Percentiles rank a stretch among this genome's conserved stretches.
These are phyloP conservation scores for Oxyteleia sp. DNA, from an alignment of 2,888 invertebrate genomes.

Conservation along the genomic window DNA sequence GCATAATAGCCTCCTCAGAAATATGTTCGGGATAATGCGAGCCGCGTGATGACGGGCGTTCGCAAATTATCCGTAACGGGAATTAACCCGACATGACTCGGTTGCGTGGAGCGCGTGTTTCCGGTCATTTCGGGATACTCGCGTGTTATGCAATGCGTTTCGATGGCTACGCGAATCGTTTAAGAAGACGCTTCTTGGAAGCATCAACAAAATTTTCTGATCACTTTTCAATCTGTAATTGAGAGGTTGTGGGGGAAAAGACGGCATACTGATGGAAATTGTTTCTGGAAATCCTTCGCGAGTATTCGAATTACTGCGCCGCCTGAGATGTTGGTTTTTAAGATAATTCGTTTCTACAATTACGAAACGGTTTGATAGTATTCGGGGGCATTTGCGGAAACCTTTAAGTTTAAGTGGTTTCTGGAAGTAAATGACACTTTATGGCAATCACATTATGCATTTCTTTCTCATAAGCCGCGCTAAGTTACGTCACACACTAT, in stretches of 20 bases:
- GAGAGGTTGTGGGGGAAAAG: conserved; percentile 37
- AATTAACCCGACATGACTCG: conserved; percentile 46
- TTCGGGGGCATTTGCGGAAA: too few species aligned
- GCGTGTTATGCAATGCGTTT: conserved; percentile 36
- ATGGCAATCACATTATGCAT: conserved; percentile 49
- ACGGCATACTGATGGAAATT: conserved; percentile 32
- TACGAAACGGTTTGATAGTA: too few species aligned
- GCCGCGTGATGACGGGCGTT: conserved; percentile 47
- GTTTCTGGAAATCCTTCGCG: conserved; percentile 41
- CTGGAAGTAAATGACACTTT: conserved; percentile 55
- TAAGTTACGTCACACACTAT: conserved; percentile 38
- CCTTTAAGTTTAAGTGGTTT: too few species aligned
- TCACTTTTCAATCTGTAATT: conserved; percentile 11
- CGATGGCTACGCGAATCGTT: conserved; percentile 4
- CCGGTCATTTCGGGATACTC: conserved; percentile 36
- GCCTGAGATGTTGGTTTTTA: too few species aligned
- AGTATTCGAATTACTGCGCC: conserved; percentile 15
- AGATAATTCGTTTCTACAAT: too few species aligned
- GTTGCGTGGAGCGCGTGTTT: conserved; percentile 50
- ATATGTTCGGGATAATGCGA: conserved; percentile 39
- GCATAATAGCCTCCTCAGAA: conserved; percentile 48
- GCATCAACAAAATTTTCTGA: conserved; percentile 35
- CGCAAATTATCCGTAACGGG: conserved; percentile 65
- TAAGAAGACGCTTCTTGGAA: conserved; percentile 35
- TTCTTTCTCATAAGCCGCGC: conserved; percentile 36